Base-by-base conservation (phyloP, 2,797 vertebrate species). In the Momotus momota region DNA sequence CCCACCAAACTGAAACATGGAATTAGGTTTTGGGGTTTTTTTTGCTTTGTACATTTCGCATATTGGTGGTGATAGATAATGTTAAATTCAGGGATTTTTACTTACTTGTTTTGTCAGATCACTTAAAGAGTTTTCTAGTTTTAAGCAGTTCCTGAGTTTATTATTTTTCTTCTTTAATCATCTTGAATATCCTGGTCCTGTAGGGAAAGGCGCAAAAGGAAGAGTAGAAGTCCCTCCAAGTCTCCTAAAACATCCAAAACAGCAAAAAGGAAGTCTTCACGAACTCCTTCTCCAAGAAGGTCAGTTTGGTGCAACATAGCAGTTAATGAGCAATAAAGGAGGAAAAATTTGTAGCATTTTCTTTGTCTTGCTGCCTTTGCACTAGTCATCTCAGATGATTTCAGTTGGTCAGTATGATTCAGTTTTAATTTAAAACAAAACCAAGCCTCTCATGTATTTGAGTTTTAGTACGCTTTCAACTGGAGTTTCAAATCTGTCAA, bases 271-370 rank as follows among this genome's bases (percentile, higher is more conserved):
- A 99, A 98, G 96, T 98, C 98, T 73, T 98, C 98, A 72, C 98
- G 97, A 79, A 98, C 98, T 79, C 98, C 99, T 6, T 99, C 99
- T 7, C 99, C 98, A 1, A 98, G 98, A 97, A 98, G 98, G 99
- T 99, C 86, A 57, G 81, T 95, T 89, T 93, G 12, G 41, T 87
- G 5, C 60, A 81, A 71, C 18, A 16, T 72, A 54, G 35, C 82
- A 64, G 5, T n/a, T 73, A 67, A 52, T 38, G 5, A 60, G 21
- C 12, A 61, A 4, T 78, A 51, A 66, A 55, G 27, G 41, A 45
- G 29, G 31, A 70, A 81, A 9, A 55, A 51, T 45, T 74, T 57
- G 3, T 1, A 35, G 9, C 27, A 8, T 51, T 92, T 79, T 81
- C 2, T 38, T 22, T 69, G 12, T 31, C 72, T 46, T 69, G 12